Evolutionary conservation across 2,888 invertebrate genomes (phyloP).

Genomic region (Philaethria dido): DNA sequence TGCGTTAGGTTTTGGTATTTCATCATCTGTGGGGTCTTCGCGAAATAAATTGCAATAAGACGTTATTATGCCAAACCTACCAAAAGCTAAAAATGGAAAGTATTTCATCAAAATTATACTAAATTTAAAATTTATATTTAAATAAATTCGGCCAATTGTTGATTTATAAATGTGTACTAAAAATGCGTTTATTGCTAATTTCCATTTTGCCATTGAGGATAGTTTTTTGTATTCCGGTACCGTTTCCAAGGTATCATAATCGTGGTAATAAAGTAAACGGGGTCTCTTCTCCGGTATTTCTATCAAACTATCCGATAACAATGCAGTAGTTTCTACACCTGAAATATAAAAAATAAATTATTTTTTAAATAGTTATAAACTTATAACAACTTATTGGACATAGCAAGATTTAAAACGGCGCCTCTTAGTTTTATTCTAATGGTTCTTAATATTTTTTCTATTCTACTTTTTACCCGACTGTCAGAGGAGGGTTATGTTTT

Average conservation of each 20-base stretch:
- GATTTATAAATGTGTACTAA: slow-evolving; percentile 65
- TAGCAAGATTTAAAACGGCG: too few relatives aligned
- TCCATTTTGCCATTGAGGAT: slow-evolving; percentile 56
- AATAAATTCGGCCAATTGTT: slow-evolving; percentile 82
- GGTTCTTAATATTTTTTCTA: too few relatives aligned
- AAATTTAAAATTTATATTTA: slow-evolving; percentile 85
- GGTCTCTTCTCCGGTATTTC: slow-evolving; percentile 58
- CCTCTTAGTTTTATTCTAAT: too few relatives aligned
- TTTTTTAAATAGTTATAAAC: background rate
- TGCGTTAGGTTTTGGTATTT: slow-evolving; percentile 61
- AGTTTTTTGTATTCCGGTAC: slow-evolving; percentile 73
- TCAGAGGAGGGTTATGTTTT: too few relatives aligned
- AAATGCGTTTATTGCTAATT: slow-evolving; percentile 53
- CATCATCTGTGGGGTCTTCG: slow-evolving; percentile 66
- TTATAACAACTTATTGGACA: too few relatives aligned
- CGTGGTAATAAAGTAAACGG: slow-evolving; percentile 64
- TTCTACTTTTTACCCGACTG: too few relatives aligned
- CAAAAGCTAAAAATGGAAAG: slow-evolving; percentile 88
- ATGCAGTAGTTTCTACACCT: slow-evolving; percentile 62
- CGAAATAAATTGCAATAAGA: slow-evolving; percentile 85
- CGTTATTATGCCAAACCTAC: slow-evolving; percentile 84
- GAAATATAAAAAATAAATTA: slow-evolving; percentile 35
- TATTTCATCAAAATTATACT: slow-evolving; percentile 85
- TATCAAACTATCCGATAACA: slow-evolving; percentile 57
- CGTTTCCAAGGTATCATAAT: slow-evolving; percentile 70